Evolutionary conservation across 2,888 invertebrate species (phyloP).

Genomic region (Euplagia quadripunctaria): DNA sequence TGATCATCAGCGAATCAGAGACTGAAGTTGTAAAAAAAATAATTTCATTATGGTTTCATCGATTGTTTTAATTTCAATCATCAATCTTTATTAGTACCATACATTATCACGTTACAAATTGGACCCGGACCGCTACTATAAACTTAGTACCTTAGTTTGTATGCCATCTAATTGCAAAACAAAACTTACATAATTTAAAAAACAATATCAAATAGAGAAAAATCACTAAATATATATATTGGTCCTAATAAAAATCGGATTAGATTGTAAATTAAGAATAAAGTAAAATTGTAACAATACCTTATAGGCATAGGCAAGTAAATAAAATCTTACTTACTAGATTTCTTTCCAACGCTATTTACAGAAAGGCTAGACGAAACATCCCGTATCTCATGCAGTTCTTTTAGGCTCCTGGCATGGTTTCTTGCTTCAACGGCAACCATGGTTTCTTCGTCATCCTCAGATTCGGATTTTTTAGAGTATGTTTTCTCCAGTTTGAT

Average conservation of each 20-base stretch:
- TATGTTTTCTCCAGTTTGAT: slow-evolving; percentile 85
- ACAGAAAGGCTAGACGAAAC: slow-evolving; percentile 88
- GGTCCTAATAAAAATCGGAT: neutral
- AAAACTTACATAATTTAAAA: neutral
- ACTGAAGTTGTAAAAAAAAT: slow-evolving; percentile 63
- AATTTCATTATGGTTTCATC: neutral
- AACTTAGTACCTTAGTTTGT: no score
- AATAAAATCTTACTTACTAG: slow-evolving; percentile 65
- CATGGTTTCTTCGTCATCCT: slow-evolving; percentile 88
- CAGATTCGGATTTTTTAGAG: slow-evolving; percentile 80
- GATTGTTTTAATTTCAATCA: no score
- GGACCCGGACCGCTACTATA: neutral
- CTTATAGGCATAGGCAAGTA: neutral
- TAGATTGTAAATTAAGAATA: no score
- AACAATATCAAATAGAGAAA: neutral
- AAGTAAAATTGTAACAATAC: no score
- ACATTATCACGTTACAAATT: neutral
- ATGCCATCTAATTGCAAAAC: neutral
- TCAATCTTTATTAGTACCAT: no score
- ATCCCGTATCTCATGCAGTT: slow-evolving; percentile 80
- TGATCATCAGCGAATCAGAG: slow-evolving; percentile 88
- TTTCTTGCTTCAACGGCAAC: slow-evolving; percentile 87
- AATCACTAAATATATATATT: neutral
- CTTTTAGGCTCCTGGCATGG: slow-evolving; percentile 78
- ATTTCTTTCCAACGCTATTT: slow-evolving; percentile 87